These are phyloP conservation scores for Miltochrista miniata DNA, from an alignment of 2,888 invertebrate species.

Conservation along the genomic window DNA sequence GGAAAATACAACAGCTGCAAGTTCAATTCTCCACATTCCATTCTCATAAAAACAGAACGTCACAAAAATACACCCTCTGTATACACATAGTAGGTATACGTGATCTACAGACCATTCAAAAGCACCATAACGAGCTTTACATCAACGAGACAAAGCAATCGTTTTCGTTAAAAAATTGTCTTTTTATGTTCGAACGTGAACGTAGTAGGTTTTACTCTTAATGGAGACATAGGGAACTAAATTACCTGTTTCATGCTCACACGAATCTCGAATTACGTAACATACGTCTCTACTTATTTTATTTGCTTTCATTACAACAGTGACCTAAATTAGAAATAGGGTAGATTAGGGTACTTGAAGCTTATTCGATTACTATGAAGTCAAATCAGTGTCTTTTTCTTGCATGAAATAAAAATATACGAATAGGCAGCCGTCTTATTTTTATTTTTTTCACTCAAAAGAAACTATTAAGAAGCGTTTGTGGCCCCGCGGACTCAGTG, in stretches of 20 bases:
- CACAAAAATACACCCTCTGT: conserved; percentile 2
- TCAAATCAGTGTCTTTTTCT: too few species aligned
- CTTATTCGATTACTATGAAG: too few species aligned
- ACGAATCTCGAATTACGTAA: conserved; percentile 45
- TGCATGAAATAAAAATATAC: too few species aligned
- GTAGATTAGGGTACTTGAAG: too few species aligned
- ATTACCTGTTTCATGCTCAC: conserved; percentile 64
- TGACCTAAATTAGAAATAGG: conserved; percentile 26
- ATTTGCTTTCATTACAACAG: neutral
- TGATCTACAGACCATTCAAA: conserved; percentile 41
- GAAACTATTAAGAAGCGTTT: too few species aligned
- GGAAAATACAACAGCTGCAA: conserved; percentile 1
- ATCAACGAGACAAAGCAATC: conserved; percentile 37
- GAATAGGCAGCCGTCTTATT: too few species aligned
- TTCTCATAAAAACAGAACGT: conserved; percentile 3
- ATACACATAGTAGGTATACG: conserved; percentile 26
- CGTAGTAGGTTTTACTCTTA: conserved; percentile 41
- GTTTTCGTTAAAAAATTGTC: conserved; percentile 41
- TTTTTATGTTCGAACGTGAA: conserved; percentile 49
- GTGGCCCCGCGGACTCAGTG: too few species aligned
- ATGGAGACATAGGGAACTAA: conserved; percentile 43
- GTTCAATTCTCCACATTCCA: too few species aligned
- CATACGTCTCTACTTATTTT: conserved; percentile 32
- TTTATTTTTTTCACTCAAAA: too few species aligned
- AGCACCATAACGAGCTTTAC: conserved; percentile 26